These are phyloP conservation scores for Limosa lapponica DNA, from an alignment of 2,797 vertebrate species.

Conservation along the genomic window DNA sequence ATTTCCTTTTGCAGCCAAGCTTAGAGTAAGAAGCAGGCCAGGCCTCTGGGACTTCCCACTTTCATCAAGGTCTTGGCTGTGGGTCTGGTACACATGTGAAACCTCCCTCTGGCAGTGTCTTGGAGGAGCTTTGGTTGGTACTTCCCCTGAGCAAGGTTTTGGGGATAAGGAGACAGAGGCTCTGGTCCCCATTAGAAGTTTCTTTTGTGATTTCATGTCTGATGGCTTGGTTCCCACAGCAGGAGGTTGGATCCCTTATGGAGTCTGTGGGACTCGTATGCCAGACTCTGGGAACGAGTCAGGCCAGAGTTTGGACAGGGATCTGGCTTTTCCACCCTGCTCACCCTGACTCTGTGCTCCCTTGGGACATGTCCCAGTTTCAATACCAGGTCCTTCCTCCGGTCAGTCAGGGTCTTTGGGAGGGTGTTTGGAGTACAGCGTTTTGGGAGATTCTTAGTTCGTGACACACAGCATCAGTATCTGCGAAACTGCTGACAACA, in stretches of 20 bases:
- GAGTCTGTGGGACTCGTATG: neutral
- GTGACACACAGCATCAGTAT: fast-evolving
- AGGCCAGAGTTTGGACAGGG: neutral
- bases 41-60: neutral
- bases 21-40: neutral
- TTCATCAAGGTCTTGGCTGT: neutral
- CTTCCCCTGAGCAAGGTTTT: neutral
- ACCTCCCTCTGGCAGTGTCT: neutral
- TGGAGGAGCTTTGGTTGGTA: neutral
- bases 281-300: neutral
- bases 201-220: neutral
- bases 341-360: neutral
- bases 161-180: neutral
- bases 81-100: neutral
- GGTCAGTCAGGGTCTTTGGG: neutral
- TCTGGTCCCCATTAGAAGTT: neutral
- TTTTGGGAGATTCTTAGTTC: neutral
- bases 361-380: neutral
- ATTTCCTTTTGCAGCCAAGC: neutral
- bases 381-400: neutral
- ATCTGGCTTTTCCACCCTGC: neutral
- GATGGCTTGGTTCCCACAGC: neutral
- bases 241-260: neutral
- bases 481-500: neutral
- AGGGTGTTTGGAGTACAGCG: neutral